Conservation (phyloP, 1,140 invertebrate genomes). For the Drosophila sucinea region DNA sequence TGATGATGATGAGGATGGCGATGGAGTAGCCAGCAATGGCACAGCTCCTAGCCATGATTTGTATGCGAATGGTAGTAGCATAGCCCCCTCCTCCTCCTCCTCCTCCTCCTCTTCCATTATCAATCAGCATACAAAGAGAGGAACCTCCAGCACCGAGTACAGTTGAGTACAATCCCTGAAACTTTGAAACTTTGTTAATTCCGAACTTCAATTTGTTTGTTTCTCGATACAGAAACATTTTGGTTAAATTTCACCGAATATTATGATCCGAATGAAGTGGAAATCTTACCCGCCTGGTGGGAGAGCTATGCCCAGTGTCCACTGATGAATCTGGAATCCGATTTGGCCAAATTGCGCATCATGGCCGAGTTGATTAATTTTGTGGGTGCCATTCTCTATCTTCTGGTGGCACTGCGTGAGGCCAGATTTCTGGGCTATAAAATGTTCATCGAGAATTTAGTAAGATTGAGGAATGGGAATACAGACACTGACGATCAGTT, state of each 20-base stretch:
- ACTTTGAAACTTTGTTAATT: not conserved
- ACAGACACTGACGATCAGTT: not conserved
- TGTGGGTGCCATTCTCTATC: conserved; percentile 90
- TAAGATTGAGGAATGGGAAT: conserved; percentile 80
- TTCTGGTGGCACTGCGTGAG: conserved; percentile 91
- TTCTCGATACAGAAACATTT: conserved; percentile 65
- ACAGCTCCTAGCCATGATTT: conserved; percentile 38
- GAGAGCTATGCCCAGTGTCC: conserved; percentile 80
- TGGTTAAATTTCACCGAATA: conserved; percentile 82
- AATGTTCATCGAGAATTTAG: conserved; percentile 96
- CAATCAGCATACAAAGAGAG: conserved; percentile 49
- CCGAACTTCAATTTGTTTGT: no score
- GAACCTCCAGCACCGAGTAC: conserved; percentile 58
- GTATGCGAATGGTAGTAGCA: conserved; percentile 33
- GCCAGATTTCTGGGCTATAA: conserved; percentile 92
- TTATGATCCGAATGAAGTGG: conserved; percentile 72
- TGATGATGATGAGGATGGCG: conserved; percentile 69
- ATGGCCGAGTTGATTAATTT: conserved; percentile 88
- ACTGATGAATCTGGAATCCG: conserved; percentile 78
- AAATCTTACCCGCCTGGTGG: conserved; percentile 76
- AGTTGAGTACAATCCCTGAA: conserved; percentile 36
- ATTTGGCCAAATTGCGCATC: conserved; percentile 85
- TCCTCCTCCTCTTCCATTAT: not conserved
- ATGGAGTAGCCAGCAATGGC: conserved; percentile 41
- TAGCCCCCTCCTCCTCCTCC: not conserved